phyloP scores from a whole-genome alignment of 2,888 invertebrate species.

The Polylopha cassiicola region DNA sequence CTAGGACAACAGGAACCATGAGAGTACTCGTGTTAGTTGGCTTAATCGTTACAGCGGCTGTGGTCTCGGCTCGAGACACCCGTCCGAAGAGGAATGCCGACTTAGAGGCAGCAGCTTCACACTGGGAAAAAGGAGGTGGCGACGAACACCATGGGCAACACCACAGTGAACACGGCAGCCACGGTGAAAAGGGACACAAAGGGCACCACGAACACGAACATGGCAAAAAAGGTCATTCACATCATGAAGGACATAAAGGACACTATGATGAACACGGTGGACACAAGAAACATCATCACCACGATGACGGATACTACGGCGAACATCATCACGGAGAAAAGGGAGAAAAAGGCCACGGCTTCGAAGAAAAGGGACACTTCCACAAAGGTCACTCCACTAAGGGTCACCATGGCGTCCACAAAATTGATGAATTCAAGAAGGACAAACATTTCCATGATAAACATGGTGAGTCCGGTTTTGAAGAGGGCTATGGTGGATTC shows the following conservation, averaged over 20 bases:
- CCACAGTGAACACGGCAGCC: slow-evolving; percentile 79
- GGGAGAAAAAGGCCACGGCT: slow-evolving; percentile 77
- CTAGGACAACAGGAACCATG: slow-evolving; percentile 52
- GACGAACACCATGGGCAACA: slow-evolving; percentile 80
- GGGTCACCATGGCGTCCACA: slow-evolving; percentile 90
- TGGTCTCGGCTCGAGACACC: slow-evolving; percentile 67
- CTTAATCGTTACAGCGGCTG: slow-evolving; percentile 60
- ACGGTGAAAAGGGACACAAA: slow-evolving; percentile 83
- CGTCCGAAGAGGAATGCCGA: slow-evolving; percentile 66
- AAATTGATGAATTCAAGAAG: slow-evolving; percentile 90
- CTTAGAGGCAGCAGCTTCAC: slow-evolving; percentile 69
- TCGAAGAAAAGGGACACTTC: slow-evolving; percentile 80
- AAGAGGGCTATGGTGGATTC: slow-evolving; percentile 86
- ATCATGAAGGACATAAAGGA: slow-evolving; percentile 80
- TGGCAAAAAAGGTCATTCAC: slow-evolving; percentile 83
- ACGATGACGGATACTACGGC: slow-evolving; percentile 81
- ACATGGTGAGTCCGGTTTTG: slow-evolving; percentile 87
- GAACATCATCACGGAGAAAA: slow-evolving; percentile 81
- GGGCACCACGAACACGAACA: slow-evolving; percentile 81
- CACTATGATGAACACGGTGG: slow-evolving; percentile 79
- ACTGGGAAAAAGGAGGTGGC: slow-evolving; percentile 77
- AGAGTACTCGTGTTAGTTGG: slow-evolving; percentile 49
- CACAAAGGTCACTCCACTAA: slow-evolving; percentile 91
- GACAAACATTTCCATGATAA: slow-evolving; percentile 92
- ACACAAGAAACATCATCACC: slow-evolving; percentile 79